These are phyloP conservation scores for Amphipyra tragopoginis DNA, from an alignment of 2,888 invertebrate species.

Conservation along the genomic window DNA sequence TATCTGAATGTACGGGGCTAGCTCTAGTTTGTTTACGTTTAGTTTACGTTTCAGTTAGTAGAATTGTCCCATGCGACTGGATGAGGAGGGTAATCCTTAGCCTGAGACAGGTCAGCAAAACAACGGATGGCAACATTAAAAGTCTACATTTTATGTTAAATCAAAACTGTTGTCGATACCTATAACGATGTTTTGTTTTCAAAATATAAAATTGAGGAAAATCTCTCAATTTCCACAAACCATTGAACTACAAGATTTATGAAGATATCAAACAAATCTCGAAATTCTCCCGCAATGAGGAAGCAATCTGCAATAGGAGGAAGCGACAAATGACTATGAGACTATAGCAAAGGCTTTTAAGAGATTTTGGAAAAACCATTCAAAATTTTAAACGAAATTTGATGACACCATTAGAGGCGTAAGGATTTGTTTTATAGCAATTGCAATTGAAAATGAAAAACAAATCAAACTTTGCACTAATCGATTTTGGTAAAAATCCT, in stretches of 20 bases:
- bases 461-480: neutral
- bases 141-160: too few relatives aligned
- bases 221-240: neutral
- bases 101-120: too few relatives aligned
- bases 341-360: neutral
- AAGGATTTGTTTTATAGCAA: neutral
- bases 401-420: neutral
- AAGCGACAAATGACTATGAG: neutral
- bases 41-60: too few relatives aligned
- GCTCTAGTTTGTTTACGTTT: too few relatives aligned
- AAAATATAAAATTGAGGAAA: neutral
- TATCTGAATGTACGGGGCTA: too few relatives aligned
- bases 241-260: slow-evolving; percentile 4
- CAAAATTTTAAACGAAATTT: neutral
- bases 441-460: neutral
- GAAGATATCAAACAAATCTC: slow-evolving; percentile 8
- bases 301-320: slow-evolving; percentile 2
- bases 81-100: too few relatives aligned
- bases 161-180: neutral
- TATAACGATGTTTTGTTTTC: neutral
- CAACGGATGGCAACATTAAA: too few relatives aligned
- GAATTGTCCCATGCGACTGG: too few relatives aligned
- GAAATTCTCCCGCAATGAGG: slow-evolving; percentile 8
- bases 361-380: slow-evolving; percentile 1
- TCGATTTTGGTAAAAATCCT: too few relatives aligned